Base-by-base conservation (phyloP, 2,113 vertebrate species). In the Apistogramma diplotaenia region DNA sequence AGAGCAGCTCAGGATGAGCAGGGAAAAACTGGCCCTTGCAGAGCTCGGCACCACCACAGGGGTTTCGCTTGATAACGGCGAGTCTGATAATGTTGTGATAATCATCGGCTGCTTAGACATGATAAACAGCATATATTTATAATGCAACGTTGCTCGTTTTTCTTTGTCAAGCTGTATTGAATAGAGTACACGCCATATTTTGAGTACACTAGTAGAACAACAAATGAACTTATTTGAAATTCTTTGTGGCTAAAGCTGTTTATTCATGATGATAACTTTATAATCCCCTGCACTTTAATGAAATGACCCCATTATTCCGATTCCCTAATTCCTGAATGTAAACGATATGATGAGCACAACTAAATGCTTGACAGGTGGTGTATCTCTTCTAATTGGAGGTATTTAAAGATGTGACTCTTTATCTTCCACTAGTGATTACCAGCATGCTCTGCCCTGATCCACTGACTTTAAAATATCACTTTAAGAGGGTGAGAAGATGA, bases 401-500 rank as follows among this genome's bases (percentile, higher is more conserved):
- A 88, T 94, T 89, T 85, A 70, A 86, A 87, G 70, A 91, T 82
- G 83, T 87, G 89, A 88, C 89, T 91, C 31, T 40, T 95, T 92
- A 94, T 95, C 86, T 91, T 81, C 3, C 62, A 84, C 89, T 67
- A 86, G 87, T 93, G 90, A 96, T 95, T 95, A 95, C 83, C 83
- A 75, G 89, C 86, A 88, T 85, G 90, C 59, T 89, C 87, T 90
- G n/a, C 91, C 95, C 92, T 96, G 95, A 96, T 95, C 93, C 93
- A 88, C 87, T 91, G 89, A 91, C 90, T 96, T 96, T 94, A 83
- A 84, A 91, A 90, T 92, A 92, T 89, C 78, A 72, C 91, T 94
- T 94, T 88, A 92, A 18, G 88, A 94, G 87, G 93, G 93, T 95
- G 93, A 95, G 94, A 96, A 95, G 96, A 97, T 96, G 93, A 96